Base-by-base conservation (phyloP, 2,888 invertebrate genomes). In the Sphaeridia pumilis region DNA sequence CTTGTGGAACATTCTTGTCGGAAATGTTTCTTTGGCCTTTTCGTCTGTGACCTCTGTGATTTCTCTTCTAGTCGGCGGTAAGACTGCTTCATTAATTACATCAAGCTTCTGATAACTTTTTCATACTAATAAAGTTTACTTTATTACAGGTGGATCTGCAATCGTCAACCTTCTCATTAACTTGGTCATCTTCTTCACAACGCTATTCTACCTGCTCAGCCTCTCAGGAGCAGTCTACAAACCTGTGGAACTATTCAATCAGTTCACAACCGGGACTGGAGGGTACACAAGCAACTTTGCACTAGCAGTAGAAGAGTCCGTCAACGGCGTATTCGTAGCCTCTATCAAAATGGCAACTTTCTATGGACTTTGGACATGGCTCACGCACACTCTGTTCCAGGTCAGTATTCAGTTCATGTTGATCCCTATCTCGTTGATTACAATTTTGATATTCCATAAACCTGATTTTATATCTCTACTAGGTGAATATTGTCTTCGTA, bases 321-420 rank as follows among this genome's bases (percentile, higher is more conserved):
- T 90, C 50, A 92, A 90, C 65, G 90, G 92, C 65, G 97, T 98
- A 14, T 88, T 98, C 69, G 81, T 87, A 55, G 94, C 95, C 0
- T 93, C 95, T 2, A 84, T 94, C 66, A 98, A 97, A 74, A 88
- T 97, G 81, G 88, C 93, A 1, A 76, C 87, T 0, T 98, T 98
- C 74, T 97, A 98, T 70, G 97, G 95, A 0, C 76, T 97, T 59
- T 98, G 95, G 82, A 97, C 97, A 0, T 98, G 95, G 92, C 79
- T 97, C 58, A 86, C 92, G 48, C 97, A 98, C 71, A 90, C 88
- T 61, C 74, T 97, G 12, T 95, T 97, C 69, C 87, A 87, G 53
- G 87, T 77, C 25, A 25, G 34, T 12, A 14, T 26, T n/a, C n/a
- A n/a, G n/a, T n/a, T n/a, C n/a, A n/a, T n/a, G n/a, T n/a, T n/a